Conservation (phyloP, 2,888 invertebrate species). For the Phyto melanocephala region DNA sequence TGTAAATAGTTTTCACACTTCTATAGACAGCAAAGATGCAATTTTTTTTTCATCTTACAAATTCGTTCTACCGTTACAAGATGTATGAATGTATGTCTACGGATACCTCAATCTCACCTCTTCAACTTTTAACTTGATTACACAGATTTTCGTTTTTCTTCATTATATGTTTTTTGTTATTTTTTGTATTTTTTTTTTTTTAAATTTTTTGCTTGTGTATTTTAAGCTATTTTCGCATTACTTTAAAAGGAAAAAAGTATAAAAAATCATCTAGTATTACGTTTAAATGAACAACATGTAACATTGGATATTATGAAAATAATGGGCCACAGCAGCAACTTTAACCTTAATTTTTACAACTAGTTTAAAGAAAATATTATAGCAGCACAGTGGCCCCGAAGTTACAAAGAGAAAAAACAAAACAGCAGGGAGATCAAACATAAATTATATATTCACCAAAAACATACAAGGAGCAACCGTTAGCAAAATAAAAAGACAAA, state of each 20-base stretch:
- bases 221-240: not conserved
- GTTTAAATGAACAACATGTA: constrained; percentile 41
- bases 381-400: constrained; percentile 35
- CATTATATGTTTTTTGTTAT: not conserved
- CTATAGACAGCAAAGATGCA: not conserved
- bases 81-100: not conserved
- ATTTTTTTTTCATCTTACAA: not conserved
- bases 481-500: constrained; percentile 1
- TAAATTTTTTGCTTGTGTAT: no score
- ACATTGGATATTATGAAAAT: not conserved
- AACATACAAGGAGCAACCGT: not conserved
- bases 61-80: not conserved
- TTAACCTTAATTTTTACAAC: not conserved
- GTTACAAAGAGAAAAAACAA: constrained; percentile 10
- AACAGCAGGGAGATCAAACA: not conserved
- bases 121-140: not conserved
- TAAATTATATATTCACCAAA: not conserved
- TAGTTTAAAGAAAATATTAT: not conserved
- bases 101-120: not conserved
- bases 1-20: constrained; percentile 33
- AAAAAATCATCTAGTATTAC: constrained; percentile 27
- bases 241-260: constrained; percentile 25
- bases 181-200: no score
- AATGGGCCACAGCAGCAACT: not conserved
- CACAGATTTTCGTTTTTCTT: not conserved